Base-by-base conservation (phyloP, 2,888 invertebrate genomes). In the Lordiphosa andalusiaca region DNA sequence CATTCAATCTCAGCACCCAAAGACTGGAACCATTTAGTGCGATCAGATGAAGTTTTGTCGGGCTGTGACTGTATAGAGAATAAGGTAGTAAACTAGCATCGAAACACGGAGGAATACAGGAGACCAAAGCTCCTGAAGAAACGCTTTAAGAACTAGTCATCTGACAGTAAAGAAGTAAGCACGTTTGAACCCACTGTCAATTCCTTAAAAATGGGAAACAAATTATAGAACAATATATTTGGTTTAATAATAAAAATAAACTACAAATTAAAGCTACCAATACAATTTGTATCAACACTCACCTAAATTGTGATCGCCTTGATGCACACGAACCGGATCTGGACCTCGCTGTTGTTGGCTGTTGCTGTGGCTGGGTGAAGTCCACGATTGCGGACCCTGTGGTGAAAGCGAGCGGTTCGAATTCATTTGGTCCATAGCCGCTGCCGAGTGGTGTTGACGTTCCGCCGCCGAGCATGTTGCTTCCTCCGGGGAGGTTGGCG, bases 271-370 rank as follows among this genome's bases (percentile, higher is more conserved):
- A 41, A 9, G 21, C 6, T 19, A 40, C 3, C 21, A 19, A 10
- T 40, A 6, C 1, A 40, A 10, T 6, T 40, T 13, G 5, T 1
- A 35, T 19, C 25, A 12, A 4, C 3, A 66, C 86, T 86, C 64
- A 89, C 89, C 90, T 87, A 88, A 83, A 89, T 77, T 90, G 89
- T 86, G 89, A 89, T 88, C 90, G 76, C 88, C 89, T 88, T 71
- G 89, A 90, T 84, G 90, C 85, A 67, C 90, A 89, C 87, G 90
- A 90, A 53, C 89, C 89, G 75, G 90, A 89, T 89, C 90, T 84
- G 84, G 89, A 87, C 69, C 89, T 86, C 87, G 88, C 69, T 74
- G 87, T 53, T 62, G 68, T 64, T 66, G 69, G 87, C 78, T 89
- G 77, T 64, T 56, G 67, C 61, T 61, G 89, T 88, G 88, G 65